Base-by-base conservation (phyloP, 2,113 vertebrate species). In the Sinocyclocheilus grahami region DNA sequence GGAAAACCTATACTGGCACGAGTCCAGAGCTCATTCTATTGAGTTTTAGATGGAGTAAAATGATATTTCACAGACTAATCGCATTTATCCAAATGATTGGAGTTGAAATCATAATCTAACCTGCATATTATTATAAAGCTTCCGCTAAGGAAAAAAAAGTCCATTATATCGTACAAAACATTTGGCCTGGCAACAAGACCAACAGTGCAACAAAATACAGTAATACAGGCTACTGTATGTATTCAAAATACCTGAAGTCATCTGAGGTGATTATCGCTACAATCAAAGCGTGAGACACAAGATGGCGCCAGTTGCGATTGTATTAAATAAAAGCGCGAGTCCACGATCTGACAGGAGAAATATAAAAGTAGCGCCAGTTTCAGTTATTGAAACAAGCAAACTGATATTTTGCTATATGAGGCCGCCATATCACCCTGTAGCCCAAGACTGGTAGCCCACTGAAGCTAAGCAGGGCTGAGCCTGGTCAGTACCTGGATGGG, bases 1-100 rank as follows among this genome's bases (percentile, higher is more conserved):
- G 20, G 46, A 88, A 62, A 58, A 18, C 48, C 74, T 60, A 79
- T n/a, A 39, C 77, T 86, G 84, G 85, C 84, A 83, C 20, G 63
- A 76, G 55, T 83, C 42, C 79, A 83, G 48, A 48, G 24, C 30
- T 24, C 46, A 30, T 14, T 74, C 55, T 86, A 37, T 76, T 63
- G 24, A 75, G 81, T 46, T 63, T 46, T 53, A 46, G 30, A 84
- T 65, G 39, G 79, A 67, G 65, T 60, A 75, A 78, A 82, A 65
- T 80, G 24, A 89, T 84, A 77, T 69, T 37, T 33, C 10, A 22
- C 63, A 71, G 63, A 71, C 63, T 51, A 82, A 71, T 69, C 3
- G 10, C 18, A 37, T 62, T 63, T 60, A 39, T 62, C 13, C 51
- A 60, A 58, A 78, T 13, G 5, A 42, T 71, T 71, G 0, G 2